Evolutionary conservation across 37 sponge, comb jelly and placozoan genomes (phyloP), one percentile per base, ranked within the genome.

Genomic region (Aplysina aerophoba): DNA sequence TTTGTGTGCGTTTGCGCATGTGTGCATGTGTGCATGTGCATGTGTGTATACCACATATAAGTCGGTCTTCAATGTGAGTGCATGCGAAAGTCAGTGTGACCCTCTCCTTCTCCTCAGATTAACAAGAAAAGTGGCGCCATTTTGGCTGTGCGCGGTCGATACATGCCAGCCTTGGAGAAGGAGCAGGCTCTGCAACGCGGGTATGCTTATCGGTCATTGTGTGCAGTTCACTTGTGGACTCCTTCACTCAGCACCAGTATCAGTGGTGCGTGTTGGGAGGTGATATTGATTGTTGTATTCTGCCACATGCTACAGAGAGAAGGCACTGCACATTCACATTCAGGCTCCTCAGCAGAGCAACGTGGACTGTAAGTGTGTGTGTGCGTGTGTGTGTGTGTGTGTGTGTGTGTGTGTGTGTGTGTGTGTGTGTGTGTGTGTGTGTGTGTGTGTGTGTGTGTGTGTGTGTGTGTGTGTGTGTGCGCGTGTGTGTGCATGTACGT

Each of bases 131-230:
- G 91, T 81, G 94, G 94, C 37, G 94, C 91, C 0, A 21, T 75
- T 14, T 87, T 93, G 54, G 82, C 94, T 28, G 85, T 87, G 19
- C 35, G 81, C 20, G 94, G 94, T 21, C 59, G 82, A 41, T 87
- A 88, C 86, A 56, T 93, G 82, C 73, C 87, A 4, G 60, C 79
- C 15, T 85, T 77, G 24, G 93, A 92, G 87, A 89, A 88, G 59
- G 17, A 20, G 11, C 33, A 72, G 50, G 67, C 50, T 40, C 17
- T 36, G 13, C 24, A 1, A 40, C 21, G 37, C 33, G 65, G 53
- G 83, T 82, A 63, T 15, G 80, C 44, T 11, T 39, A 13, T 39
- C n/a, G 6, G 4, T 4, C 8, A 16, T 4, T 55, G 80, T 79
- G 4, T 79, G 57, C 15, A 53, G 1, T 44, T n/a, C n/a, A 68